Conservation (phyloP, 2,797 vertebrate genomes). For the Danio jaintianensis region DNA sequence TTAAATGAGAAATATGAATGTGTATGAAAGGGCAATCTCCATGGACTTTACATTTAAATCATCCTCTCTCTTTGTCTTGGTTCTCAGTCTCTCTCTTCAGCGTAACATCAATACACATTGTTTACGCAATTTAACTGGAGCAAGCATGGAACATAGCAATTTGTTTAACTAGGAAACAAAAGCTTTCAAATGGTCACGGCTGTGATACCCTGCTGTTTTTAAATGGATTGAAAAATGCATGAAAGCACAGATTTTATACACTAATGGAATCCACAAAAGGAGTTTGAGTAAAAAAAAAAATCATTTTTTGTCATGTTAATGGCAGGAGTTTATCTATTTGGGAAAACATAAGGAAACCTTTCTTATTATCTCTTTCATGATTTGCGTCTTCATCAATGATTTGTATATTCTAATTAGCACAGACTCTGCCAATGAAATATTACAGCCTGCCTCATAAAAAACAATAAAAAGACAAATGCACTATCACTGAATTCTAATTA, state of each 20-base stretch:
- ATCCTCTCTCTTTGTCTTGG: not conserved
- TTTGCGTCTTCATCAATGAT: conserved; percentile 1
- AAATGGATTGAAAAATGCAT: conserved; percentile 29
- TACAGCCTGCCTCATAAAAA: not conserved
- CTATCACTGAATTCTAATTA: not conserved
- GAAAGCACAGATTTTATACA: not conserved
- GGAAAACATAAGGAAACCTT: not conserved
- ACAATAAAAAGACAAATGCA: conserved; percentile 7
- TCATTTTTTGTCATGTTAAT: conserved; percentile 10
- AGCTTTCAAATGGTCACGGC: conserved; percentile 26
- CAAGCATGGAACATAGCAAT: not conserved
- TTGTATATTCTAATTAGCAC: conserved; percentile 8
- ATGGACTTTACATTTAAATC: not conserved
- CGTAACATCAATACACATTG: not conserved
- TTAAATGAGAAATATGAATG: not conserved
- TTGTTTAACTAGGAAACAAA: conserved; percentile 22
- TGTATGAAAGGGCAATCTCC: not conserved
- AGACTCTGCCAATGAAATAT: not conserved
- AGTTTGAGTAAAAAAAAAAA: not conserved
- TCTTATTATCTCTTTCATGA: not conserved
- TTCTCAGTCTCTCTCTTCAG: not conserved
- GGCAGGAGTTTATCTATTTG: conserved; percentile 1
- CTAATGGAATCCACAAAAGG: not conserved
- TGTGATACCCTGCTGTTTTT: conserved; percentile 7
- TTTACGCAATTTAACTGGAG: conserved; percentile 2